Conservation (phyloP, 2,797 vertebrate species). For the Pelodytes ibericus region DNA sequence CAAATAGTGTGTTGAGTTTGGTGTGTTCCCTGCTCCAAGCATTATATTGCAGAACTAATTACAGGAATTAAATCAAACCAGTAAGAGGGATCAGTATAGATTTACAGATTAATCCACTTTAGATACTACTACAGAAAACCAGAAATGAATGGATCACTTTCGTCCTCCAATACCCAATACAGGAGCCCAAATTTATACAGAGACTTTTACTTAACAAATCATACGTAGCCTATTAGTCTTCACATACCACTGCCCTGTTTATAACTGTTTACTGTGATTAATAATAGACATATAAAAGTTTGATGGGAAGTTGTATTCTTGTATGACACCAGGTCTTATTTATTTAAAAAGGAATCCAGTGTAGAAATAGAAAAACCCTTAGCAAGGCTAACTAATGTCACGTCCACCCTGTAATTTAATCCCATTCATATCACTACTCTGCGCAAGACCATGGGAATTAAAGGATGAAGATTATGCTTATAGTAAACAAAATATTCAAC, state of each 20-base stretch:
- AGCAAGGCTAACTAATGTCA: background rate
- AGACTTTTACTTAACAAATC: background rate
- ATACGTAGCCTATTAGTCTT: background rate
- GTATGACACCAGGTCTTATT: background rate
- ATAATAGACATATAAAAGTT: background rate
- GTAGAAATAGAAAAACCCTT: background rate
- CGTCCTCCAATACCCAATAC: background rate
- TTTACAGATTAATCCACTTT: background rate
- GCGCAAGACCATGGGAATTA: background rate
- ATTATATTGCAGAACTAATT: background rate
- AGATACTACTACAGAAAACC: background rate
- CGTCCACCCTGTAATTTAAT: constrained; percentile 8
- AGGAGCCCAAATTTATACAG: background rate
- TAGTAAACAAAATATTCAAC: background rate
- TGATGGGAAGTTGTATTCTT: background rate
- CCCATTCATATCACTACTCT: background rate
- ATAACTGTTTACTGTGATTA: background rate
- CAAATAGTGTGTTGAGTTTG: too few species aligned
- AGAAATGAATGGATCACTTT: background rate
- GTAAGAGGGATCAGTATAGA: background rate
- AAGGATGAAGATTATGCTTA: constrained; percentile 21
- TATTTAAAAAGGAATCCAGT: background rate
- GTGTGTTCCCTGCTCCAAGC: too few species aligned
- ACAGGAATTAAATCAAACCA: background rate
- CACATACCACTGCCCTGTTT: background rate